Evolutionary conservation across 2,113 vertebrate genomes (phyloP).

Genomic region (Anhinga anhinga): DNA sequence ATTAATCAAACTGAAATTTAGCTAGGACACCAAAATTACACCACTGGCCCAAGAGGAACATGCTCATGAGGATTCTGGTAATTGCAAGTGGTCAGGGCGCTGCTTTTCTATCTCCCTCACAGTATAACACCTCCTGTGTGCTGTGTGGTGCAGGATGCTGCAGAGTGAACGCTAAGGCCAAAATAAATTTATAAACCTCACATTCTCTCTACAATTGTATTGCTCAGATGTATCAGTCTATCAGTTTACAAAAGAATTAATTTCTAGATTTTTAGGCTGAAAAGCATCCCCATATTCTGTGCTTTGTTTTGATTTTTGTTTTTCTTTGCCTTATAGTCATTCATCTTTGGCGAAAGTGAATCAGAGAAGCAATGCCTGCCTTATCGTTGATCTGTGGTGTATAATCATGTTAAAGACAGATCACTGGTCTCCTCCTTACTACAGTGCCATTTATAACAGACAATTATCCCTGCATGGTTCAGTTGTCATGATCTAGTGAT

Average conservation of each 20-base stretch:
- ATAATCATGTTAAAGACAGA: slow-evolving; percentile 61
- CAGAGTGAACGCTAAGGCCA: background rate
- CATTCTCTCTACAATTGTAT: background rate
- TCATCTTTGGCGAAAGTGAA: slow-evolving; percentile 23
- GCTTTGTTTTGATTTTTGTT: slow-evolving; percentile 7
- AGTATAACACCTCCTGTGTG: background rate
- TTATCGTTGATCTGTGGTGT: slow-evolving; percentile 36
- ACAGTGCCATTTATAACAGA: slow-evolving; percentile 48
- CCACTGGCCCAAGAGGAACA: background rate
- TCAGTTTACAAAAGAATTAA: background rate
- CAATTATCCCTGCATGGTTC: slow-evolving; percentile 40
- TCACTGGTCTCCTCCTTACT: slow-evolving; percentile 39
- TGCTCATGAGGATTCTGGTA: background rate
- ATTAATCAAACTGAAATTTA: background rate
- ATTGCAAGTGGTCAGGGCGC: background rate
- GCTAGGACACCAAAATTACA: background rate
- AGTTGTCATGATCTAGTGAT: slow-evolving; percentile 28
- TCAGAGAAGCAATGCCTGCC: slow-evolving; percentile 29
- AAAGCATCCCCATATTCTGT: background rate
- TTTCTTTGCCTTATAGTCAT: slow-evolving; percentile 3
- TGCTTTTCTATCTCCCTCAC: background rate
- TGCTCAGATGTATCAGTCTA: background rate
- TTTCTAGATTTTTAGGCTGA: background rate
- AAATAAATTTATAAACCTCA: background rate
- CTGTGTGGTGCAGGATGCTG: background rate